Evolutionary conservation across 2,888 invertebrate species (phyloP), one percentile per base, ranked within the genome.

Genomic region (Platycheirus rosarum): DNA sequence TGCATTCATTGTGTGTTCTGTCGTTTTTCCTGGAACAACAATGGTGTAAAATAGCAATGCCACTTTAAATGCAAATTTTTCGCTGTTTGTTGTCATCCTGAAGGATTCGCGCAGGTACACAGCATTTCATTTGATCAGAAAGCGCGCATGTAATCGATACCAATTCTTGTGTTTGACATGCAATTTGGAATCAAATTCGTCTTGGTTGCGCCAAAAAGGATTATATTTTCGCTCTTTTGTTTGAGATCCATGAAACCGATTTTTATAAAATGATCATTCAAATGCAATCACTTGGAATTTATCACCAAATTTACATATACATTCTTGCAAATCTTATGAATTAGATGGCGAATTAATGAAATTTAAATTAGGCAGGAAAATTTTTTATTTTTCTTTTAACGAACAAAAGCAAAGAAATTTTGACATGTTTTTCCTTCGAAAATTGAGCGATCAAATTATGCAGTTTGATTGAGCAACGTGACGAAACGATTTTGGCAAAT

Each of bases 111-210:
- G 37, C 26, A 46, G 76, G 76, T 53, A 80, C 32, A 76, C 26
- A 53, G 71, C 46, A 66, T 76, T 70, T 71, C 76, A 68, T 53
- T 82, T 76, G 71, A 71, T 82, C 53, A 76, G 66, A 76, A 63
- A 60, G 32, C 40, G 23, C 32, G 37, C 48, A 51, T 71, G 80
- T 82, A 82, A 82, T 82, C 53, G 65, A 82, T 76, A 82, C 40
- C 46, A 44, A 60, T 65, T 66, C 60, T 37, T 29, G 40, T 82
- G 71, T 82, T 71, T 82, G 80, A 82, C 71, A 71, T 68, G 70
- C 53, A 68, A 82, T 82, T 82, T 76, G 35, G 70, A 80, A 65
- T 66, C 40, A 8, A 44, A 62, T 76, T 62, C 32, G 14, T 23
- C 37, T 62, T 46, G 63, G n/a, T 49, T 7, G 60, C 63, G 44